These are phyloP conservation scores for Eristalis tenax DNA, from an alignment of 2,888 invertebrate species.

Conservation along the genomic window DNA sequence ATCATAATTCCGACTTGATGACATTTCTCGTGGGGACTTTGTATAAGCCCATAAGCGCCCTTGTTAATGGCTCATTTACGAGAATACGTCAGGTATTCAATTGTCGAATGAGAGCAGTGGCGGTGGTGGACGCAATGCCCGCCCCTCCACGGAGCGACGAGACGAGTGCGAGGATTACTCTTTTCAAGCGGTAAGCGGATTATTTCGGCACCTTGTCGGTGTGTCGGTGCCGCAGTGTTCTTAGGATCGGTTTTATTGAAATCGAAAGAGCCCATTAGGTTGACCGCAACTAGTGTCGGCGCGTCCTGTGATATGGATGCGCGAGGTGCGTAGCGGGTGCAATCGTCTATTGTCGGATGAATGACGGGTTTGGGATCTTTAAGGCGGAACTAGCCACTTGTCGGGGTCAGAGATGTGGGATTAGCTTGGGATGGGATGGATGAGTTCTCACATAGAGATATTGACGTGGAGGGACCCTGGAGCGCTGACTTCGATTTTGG, in stretches of 20 bases:
- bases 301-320: slow-evolving; percentile 5
- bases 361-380: background rate
- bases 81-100: slow-evolving; percentile 56
- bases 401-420: background rate
- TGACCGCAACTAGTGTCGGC: background rate
- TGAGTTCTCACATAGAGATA: background rate
- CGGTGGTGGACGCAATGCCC: slow-evolving; percentile 8
- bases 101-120: slow-evolving; percentile 2
- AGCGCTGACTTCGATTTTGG: no score
- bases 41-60: slow-evolving; percentile 69
- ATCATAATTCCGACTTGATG: slow-evolving; percentile 68
- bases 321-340: background rate
- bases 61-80: slow-evolving; percentile 71
- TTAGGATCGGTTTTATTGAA: background rate
- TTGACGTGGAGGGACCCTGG: background rate
- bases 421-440: background rate
- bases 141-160: slow-evolving; percentile 19
- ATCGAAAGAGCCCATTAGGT: slow-evolving; percentile 8
- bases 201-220: slow-evolving; percentile 66
- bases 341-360: background rate
- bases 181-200: slow-evolving; percentile 62
- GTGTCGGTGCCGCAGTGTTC: slow-evolving; percentile 10
- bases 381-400: background rate
- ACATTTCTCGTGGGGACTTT: slow-evolving; percentile 58
- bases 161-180: slow-evolving; percentile 56